Percentiles rank a stretch among this genome's conserved stretches.
phyloP scores from a whole-genome alignment of 2,113 vertebrate genomes.

The Emberiza fucata region DNA sequence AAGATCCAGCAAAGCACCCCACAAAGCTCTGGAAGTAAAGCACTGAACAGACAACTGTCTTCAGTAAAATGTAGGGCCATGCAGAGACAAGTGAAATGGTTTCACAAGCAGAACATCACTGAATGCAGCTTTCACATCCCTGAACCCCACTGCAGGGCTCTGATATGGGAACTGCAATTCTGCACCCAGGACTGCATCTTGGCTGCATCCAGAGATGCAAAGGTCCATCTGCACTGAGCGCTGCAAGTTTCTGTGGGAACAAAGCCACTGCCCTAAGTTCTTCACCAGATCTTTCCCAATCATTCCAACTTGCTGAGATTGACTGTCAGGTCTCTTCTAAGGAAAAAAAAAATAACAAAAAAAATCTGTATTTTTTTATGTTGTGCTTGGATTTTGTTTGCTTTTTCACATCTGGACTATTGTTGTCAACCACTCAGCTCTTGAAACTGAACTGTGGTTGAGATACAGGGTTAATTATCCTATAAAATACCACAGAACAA shows the following conservation, averaged over 20 bases:
- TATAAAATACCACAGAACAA: not conserved
- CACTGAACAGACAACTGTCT: not conserved
- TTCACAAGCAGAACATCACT: not conserved
- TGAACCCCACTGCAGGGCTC: not conserved
- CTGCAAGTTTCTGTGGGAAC: not conserved
- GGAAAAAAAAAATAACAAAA: not conserved
- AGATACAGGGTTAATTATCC: not conserved
- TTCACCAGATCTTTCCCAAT: not conserved
- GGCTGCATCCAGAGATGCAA: not conserved
- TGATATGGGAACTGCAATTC: rapidly evolving
- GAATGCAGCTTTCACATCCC: not conserved
- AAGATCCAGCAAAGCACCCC: not conserved
- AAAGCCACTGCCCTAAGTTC: not conserved
- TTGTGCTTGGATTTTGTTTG: not conserved
- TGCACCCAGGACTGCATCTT: not conserved
- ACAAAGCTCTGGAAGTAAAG: not conserved
- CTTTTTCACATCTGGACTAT: not conserved
- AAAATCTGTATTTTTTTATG: not conserved
- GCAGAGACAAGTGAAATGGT: not conserved
- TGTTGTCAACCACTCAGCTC: not conserved
- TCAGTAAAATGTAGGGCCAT: not conserved
- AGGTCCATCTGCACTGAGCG: not conserved
- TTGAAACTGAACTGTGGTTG: not conserved
- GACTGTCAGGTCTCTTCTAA: not conserved
- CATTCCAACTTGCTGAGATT: not conserved